Evolutionary conservation across 2,888 invertebrate genomes (phyloP).

Genomic region (Lithophane socia): DNA sequence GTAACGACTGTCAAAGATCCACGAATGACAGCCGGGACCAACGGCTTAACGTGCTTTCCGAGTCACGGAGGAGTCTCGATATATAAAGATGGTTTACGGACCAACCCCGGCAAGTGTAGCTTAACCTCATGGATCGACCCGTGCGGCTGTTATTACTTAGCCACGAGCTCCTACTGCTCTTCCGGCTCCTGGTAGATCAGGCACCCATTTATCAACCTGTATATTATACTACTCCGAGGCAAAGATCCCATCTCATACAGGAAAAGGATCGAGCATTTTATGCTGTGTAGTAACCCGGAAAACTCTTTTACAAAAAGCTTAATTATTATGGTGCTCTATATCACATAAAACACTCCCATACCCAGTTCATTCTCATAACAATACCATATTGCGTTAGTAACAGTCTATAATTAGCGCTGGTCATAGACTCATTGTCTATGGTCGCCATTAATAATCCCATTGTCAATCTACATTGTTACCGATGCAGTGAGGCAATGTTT

Average conservation of each 20-base stretch:
- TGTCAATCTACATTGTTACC: slow-evolving; percentile 59
- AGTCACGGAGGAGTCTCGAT: too few species aligned
- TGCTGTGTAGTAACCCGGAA: not conserved
- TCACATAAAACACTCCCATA: not conserved
- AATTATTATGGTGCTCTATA: not conserved
- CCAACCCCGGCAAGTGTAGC: too few species aligned
- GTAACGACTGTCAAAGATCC: too few species aligned
- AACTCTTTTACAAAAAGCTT: not conserved
- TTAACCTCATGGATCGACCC: too few species aligned
- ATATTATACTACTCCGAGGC: not conserved
- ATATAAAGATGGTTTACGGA: too few species aligned
- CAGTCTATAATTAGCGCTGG: slow-evolving; percentile 39
- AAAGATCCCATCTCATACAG: not conserved
- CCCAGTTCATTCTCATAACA: slow-evolving; percentile 15
- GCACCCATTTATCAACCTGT: too few species aligned
- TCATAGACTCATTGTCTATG: slow-evolving; percentile 59
- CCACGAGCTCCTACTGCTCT: too few species aligned
- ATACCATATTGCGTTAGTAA: slow-evolving; percentile 28
- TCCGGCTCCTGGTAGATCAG: too few species aligned
- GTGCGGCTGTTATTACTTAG: too few species aligned
- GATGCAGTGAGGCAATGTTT: slow-evolving; percentile 36
- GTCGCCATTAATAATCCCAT: slow-evolving; percentile 56
- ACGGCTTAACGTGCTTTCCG: too few species aligned
- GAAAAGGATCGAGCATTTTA: not conserved
- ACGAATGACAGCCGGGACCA: too few species aligned